A percentile compares a stretch with the other conserved stretches of the same genome.
These are phyloP conservation scores for Poeciliopsis presidionis DNA, from an alignment of 2,797 vertebrate genomes.

Conservation along the genomic window DNA sequence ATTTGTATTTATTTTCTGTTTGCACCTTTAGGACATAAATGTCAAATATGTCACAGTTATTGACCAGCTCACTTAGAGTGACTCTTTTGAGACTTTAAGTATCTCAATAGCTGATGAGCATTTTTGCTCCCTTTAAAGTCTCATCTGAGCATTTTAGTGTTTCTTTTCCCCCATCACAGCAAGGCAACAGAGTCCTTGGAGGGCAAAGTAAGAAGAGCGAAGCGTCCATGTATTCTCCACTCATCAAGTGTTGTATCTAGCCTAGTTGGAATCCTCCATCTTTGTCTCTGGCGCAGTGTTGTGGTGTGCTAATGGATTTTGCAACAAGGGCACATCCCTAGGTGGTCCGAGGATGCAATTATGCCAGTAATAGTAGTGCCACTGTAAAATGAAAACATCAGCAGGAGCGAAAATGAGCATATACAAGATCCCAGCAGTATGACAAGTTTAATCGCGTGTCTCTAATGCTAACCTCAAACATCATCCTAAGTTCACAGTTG, in stretches of 20 bases:
- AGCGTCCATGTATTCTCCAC: conserved; percentile 65
- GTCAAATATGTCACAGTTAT: not conserved
- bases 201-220: conserved; percentile 35
- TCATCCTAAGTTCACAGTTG: conserved; percentile 26
- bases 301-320: conserved; percentile 71
- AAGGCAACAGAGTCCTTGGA: conserved; percentile 39
- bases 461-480: conserved; percentile 58
- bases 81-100: not conserved
- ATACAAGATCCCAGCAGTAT: conserved; percentile 46
- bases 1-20: not conserved
- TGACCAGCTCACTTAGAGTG: not conserved
- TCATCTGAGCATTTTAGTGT: conserved; percentile 11
- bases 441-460: conserved; percentile 59
- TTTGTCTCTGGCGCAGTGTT: conserved; percentile 56
- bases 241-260: conserved; percentile 57
- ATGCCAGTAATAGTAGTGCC: conserved; percentile 61
- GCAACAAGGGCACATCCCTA: conserved; percentile 68
- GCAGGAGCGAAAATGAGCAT: conserved; percentile 65
- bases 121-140: not conserved
- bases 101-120: not conserved
- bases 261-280: conserved; percentile 53
- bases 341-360: conserved; percentile 74
- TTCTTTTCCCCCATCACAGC: conserved; percentile 14
- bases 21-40: not conserved
- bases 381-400: conserved; percentile 70